A percentile compares a stretch with the other conserved stretches of the same genome.
Evolutionary conservation across 2,797 vertebrate genomes (phyloP).

Genomic region (Silurus lanzhouensis): DNA sequence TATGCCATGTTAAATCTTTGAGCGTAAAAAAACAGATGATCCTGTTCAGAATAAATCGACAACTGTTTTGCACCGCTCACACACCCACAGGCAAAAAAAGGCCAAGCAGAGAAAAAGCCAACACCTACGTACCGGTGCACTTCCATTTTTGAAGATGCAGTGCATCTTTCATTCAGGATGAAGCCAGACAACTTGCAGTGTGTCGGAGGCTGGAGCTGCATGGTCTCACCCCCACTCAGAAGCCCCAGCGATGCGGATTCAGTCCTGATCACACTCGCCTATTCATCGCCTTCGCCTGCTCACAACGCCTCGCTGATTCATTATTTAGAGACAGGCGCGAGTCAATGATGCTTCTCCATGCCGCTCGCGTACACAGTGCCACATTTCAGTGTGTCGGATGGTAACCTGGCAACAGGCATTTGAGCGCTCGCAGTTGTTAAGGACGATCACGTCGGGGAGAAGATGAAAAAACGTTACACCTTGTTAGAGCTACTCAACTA

Average conservation of each 20-base stretch:
- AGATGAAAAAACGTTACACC: constrained; percentile 53
- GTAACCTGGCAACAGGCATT: constrained; percentile 68
- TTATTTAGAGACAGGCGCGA: constrained; percentile 56
- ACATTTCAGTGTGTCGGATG: constrained; percentile 55
- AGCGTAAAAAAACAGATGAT: background rate
- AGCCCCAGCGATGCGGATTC: constrained; percentile 34
- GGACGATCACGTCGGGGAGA: constrained; percentile 51
- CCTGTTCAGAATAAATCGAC: constrained; percentile 38
- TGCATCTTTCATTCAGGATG: constrained; percentile 71
- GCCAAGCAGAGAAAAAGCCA: constrained; percentile 23
- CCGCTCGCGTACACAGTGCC: constrained; percentile 44
- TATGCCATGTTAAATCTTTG: background rate
- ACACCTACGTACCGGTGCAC: constrained; percentile 74
- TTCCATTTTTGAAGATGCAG: constrained; percentile 74
- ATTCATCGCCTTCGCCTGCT: constrained; percentile 53
- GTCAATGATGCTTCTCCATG: constrained; percentile 59
- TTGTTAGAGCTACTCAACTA: constrained; percentile 48
- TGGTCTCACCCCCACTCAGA: constrained; percentile 53
- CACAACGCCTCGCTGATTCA: constrained; percentile 53
- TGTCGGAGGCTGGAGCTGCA: constrained; percentile 71
- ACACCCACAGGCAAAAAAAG: background rate
- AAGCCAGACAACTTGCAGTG: constrained; percentile 69
- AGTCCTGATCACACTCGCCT: constrained; percentile 50
- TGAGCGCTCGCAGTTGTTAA: constrained; percentile 53
- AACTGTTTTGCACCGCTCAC: constrained; percentile 31